phyloP scores from a whole-genome alignment of 2,888 invertebrate genomes.

The Eilema griseolum region DNA sequence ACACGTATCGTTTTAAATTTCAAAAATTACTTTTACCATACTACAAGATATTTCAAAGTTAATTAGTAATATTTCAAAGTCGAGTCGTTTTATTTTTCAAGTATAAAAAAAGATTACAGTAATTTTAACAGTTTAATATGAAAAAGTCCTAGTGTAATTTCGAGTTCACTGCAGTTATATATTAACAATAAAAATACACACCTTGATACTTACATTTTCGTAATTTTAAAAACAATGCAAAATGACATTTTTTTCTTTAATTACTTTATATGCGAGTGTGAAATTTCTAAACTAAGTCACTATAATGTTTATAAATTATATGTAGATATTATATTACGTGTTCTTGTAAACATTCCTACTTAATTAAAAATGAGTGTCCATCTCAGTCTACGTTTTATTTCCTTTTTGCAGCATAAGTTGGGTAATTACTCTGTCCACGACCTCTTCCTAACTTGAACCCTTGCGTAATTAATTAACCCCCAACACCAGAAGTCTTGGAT shows the following conservation, averaged over 20 bases:
- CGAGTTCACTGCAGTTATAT: too few relatives aligned
- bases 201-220: not conserved
- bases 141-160: too few relatives aligned
- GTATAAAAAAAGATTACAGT: too few relatives aligned
- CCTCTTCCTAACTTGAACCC: too few relatives aligned
- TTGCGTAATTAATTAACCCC: too few relatives aligned
- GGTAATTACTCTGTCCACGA: not conserved
- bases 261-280: not conserved
- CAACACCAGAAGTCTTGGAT: too few relatives aligned
- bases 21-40: not conserved
- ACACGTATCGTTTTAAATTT: too few relatives aligned
- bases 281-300: not conserved
- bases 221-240: not conserved
- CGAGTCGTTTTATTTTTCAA: not conserved
- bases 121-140: too few relatives aligned
- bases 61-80: not conserved
- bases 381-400: slow-evolving; percentile 21
- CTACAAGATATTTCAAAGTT: not conserved
- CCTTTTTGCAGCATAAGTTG: not conserved
- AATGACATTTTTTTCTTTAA: not conserved
- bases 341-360: slow-evolving; percentile 50
- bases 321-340: slow-evolving; percentile 23
- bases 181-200: not conserved
- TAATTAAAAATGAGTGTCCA: slow-evolving; percentile 39
- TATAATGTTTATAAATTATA: slow-evolving; percentile 18